Evolutionary conservation across 2,113 vertebrate genomes (phyloP).

Genomic region (Oenanthe melanoleuca): DNA sequence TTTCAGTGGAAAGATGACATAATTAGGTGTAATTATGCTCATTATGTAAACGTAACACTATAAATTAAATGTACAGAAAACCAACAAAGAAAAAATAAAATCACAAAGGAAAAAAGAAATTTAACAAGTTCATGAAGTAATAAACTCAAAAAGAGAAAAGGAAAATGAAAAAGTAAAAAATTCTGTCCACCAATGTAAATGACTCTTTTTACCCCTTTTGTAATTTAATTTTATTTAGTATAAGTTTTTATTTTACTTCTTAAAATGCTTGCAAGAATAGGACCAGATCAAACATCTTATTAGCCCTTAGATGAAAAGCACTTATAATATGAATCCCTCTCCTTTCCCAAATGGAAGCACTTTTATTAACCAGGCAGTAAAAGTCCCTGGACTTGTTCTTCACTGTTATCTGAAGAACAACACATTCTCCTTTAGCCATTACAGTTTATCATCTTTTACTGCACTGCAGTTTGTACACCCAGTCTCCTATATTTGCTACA

Average conservation of each 20-base stretch:
- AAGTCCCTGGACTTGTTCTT: not conserved
- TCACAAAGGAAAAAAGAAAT: not conserved
- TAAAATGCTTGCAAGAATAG: not conserved
- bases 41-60: constrained; percentile 29
- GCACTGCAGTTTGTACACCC: not conserved
- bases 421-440: not conserved
- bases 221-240: not conserved
- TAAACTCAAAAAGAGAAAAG: not conserved
- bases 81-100: not conserved
- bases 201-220: not conserved
- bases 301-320: not conserved
- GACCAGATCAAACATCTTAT: not conserved
- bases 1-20: constrained; percentile 40
- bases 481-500: not conserved
- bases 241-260: not conserved
- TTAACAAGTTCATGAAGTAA: not conserved
- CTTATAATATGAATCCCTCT: not conserved
- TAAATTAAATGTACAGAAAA: constrained; percentile 32
- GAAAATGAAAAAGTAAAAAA: not conserved
- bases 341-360: not conserved
- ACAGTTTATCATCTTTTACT: not conserved
- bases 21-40: constrained; percentile 39
- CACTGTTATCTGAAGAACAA: not conserved
- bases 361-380: not conserved
- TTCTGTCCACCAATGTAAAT: not conserved